Conservation (phyloP, 2,797 vertebrate genomes). For the Sebastes hubbsi region DNA sequence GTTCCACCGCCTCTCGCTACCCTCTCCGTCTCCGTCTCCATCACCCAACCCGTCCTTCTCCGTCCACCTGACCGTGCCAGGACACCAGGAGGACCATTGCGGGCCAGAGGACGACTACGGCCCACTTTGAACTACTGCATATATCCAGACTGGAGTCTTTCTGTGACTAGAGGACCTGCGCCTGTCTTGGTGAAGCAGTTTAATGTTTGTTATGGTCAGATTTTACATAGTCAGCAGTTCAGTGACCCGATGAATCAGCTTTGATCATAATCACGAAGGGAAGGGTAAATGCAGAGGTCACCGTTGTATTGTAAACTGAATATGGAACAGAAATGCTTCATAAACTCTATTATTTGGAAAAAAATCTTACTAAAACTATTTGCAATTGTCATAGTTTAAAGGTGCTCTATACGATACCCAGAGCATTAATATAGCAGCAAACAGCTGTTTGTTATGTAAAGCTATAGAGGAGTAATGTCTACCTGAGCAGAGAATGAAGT, state of each 20-base stretch:
- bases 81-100: conserved; percentile 26
- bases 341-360: background rate
- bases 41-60: conserved; percentile 8
- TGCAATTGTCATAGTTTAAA: background rate
- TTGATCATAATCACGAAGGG: background rate
- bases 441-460: background rate
- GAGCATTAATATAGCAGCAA: background rate
- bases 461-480: background rate
- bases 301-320: background rate
- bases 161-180: background rate
- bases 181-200: background rate
- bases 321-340: background rate
- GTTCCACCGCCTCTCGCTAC: conserved; percentile 57
- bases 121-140: conserved; percentile 61
- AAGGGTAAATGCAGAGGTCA: background rate
- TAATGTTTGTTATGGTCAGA: background rate
- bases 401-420: background rate
- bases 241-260: background rate
- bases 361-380: background rate
- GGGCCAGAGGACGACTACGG: conserved; percentile 66
- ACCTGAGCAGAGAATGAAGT: too few species aligned
- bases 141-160: background rate
- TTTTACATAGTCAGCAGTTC: background rate
- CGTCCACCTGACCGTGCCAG: conserved; percentile 13
- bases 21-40: conserved; percentile 31